Evolutionary conservation across 2,888 invertebrate genomes (phyloP).

Genomic region (Lochmaea capreae): DNA sequence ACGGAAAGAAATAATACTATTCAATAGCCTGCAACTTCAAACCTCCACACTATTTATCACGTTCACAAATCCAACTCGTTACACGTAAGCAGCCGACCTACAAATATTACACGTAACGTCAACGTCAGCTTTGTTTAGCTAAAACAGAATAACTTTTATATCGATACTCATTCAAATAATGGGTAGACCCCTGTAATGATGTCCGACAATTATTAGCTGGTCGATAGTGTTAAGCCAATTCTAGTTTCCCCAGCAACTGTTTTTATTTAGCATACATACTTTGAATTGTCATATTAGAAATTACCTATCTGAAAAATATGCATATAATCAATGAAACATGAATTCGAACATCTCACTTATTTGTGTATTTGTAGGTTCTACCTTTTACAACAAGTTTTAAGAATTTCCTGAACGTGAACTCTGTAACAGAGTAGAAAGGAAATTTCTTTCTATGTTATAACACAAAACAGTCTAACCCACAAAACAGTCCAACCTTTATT

Average conservation of each 20-base stretch:
- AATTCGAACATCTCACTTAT: no score
- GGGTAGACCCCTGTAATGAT: neutral
- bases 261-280: neutral
- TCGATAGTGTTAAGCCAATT: neutral
- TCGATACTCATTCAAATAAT: neutral
- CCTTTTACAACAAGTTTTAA: neutral
- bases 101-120: slow-evolving; percentile 14
- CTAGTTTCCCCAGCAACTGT: neutral
- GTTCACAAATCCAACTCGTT: slow-evolving; percentile 20
- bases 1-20: neutral
- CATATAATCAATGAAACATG: no score
- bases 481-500: no score
- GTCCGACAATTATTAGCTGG: neutral
- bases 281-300: neutral
- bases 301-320: no score
- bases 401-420: neutral
- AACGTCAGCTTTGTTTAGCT: slow-evolving; percentile 14
- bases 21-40: neutral
- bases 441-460: no score
- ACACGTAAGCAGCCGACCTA: slow-evolving; percentile 27
- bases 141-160: neutral
- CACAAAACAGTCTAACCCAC: no score
- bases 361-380: neutral
- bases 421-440: no score
- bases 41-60: neutral